Percentiles rank a stretch among this genome's conserved stretches.
These are phyloP conservation scores for Peromyscus leucopus DNA, from an alignment of 2,113 vertebrate species.

Conservation along the genomic window DNA sequence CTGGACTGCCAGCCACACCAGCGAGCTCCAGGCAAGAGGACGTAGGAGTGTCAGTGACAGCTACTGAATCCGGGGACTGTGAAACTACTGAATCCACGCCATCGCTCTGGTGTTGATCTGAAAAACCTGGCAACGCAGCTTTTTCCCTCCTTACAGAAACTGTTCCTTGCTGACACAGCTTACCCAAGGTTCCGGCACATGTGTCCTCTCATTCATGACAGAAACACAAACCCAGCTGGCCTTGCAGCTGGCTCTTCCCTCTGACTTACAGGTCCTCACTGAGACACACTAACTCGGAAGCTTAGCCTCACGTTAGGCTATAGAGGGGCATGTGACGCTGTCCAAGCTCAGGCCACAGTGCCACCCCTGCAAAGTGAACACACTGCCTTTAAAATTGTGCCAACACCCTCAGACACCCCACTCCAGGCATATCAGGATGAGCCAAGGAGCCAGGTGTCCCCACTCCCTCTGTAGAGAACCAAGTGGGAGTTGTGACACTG, in stretches of 20 bases:
- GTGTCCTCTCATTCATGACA: background rate
- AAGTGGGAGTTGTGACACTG: background rate
- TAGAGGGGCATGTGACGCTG: conserved; percentile 37
- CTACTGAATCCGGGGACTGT: conserved; percentile 86
- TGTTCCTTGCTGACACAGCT: conserved; percentile 54
- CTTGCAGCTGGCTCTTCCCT: conserved; percentile 73
- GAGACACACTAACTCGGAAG: conserved; percentile 66
- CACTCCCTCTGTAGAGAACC: conserved; percentile 41
- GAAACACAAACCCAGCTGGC: conserved; percentile 49
- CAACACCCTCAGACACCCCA: conserved; percentile 43
- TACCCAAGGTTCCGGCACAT: background rate
- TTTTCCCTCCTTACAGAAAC: conserved; percentile 69
- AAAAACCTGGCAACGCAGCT: conserved; percentile 72
- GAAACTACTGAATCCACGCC: conserved; percentile 86
- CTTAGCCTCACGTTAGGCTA: conserved; percentile 47
- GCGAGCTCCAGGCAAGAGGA: conserved; percentile 53
- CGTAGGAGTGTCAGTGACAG: conserved; percentile 75
- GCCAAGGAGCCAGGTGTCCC: background rate
- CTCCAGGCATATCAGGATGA: background rate
- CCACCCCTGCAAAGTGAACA: conserved; percentile 37
- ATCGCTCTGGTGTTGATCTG: conserved; percentile 62
- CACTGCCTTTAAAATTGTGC: conserved; percentile 67
- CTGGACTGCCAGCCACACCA: background rate
- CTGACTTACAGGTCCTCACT: conserved; percentile 76
- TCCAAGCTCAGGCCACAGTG: conserved; percentile 45